phyloP scores from a whole-genome alignment of 1,140 invertebrate genomes.

The Anastrepha obliqua region DNA sequence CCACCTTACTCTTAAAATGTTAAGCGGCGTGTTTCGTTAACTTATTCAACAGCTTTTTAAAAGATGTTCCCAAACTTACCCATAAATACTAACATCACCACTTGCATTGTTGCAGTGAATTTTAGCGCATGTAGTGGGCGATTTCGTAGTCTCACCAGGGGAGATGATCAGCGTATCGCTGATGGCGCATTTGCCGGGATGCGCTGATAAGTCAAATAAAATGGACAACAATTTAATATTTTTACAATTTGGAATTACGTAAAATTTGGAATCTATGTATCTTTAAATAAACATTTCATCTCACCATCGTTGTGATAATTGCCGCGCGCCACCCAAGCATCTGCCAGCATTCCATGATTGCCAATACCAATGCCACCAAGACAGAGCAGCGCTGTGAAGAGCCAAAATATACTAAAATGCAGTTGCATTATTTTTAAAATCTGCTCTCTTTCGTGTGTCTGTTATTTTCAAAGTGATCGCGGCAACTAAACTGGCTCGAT shows the following conservation, averaged over 20 bases:
- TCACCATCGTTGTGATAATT: constrained; percentile 4
- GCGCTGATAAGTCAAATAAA: not conserved
- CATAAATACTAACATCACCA: not conserved
- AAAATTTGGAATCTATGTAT: not conserved
- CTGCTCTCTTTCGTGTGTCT: not conserved
- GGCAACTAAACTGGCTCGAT: not conserved
- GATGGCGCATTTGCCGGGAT: constrained; percentile 8
- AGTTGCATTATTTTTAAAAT: constrained; percentile 1
- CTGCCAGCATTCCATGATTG: not conserved
- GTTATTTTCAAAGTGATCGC: not conserved
- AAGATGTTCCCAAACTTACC: not conserved
- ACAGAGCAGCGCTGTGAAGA: not conserved
- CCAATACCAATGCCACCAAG: not conserved
- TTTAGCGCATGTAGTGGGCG: not conserved
- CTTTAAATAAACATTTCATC: not conserved
- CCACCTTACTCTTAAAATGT: no score
- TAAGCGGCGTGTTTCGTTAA: no score
- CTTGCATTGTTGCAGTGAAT: not conserved
- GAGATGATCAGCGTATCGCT: not conserved
- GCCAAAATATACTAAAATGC: not conserved
- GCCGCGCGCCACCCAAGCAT: not conserved
- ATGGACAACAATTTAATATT: not conserved
- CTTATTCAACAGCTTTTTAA: no score
- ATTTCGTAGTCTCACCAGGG: not conserved
- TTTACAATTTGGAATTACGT: no score